These are phyloP conservation scores for Echiichthys vipera DNA, from an alignment of 2,797 vertebrate genomes.

Conservation along the genomic window DNA sequence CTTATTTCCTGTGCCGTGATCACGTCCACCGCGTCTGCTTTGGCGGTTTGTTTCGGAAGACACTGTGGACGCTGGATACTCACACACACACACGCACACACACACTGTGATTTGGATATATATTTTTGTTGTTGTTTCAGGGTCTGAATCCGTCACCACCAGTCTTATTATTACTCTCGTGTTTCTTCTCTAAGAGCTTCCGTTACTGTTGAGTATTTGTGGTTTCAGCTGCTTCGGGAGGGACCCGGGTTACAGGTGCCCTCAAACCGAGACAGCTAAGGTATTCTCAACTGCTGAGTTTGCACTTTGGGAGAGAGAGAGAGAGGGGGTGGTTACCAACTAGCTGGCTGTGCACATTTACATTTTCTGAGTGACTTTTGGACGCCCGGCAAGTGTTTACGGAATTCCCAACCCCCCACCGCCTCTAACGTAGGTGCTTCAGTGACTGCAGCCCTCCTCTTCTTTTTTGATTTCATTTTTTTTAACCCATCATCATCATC, in stretches of 20 bases:
- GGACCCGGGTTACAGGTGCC: slow-evolving; percentile 52
- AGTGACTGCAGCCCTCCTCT: slow-evolving; percentile 38
- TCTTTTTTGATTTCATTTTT: too few relatives aligned
- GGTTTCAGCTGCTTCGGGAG: slow-evolving; percentile 72
- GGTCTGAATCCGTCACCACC: slow-evolving; percentile 57
- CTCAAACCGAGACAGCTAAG: slow-evolving; percentile 51
- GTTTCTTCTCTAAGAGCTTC: slow-evolving; percentile 70
- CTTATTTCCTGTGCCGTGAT: slow-evolving; percentile 63
- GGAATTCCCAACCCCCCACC: slow-evolving; percentile 42
- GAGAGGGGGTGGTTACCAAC: slow-evolving; percentile 20
- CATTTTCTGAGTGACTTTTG: slow-evolving; percentile 75
- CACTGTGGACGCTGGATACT: slow-evolving; percentile 71
- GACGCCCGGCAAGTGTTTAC: slow-evolving; percentile 74
- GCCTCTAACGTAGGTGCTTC: slow-evolving; percentile 63
- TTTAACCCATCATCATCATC: slow-evolving; percentile 37
- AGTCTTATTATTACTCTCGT: slow-evolving; percentile 40
- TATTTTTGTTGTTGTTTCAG: slow-evolving; percentile 68
- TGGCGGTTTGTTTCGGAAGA: slow-evolving; percentile 53
- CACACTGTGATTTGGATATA: slow-evolving; percentile 79
- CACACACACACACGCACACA: slow-evolving; percentile 46
- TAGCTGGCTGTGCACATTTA: slow-evolving; percentile 67
- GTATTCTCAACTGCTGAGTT: slow-evolving; percentile 60
- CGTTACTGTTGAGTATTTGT: slow-evolving; percentile 72
- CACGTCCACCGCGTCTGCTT: slow-evolving; percentile 57
- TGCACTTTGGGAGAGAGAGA: slow-evolving; percentile 54